phyloP scores from a whole-genome alignment of 1,140 invertebrate genomes.

The Phortica variegata region DNA sequence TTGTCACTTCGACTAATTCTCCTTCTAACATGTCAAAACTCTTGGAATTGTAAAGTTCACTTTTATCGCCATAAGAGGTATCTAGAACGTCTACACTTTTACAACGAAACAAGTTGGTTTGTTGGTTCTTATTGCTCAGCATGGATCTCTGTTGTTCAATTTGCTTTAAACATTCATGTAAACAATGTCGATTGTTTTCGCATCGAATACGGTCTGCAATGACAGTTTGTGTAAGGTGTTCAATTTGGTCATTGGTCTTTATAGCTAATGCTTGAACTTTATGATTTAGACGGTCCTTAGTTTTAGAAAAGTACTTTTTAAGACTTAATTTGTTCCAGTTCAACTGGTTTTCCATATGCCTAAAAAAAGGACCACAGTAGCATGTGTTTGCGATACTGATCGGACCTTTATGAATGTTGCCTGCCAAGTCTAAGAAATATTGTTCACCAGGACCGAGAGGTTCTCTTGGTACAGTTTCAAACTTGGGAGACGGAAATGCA shows the following conservation, averaged over 20 bases:
- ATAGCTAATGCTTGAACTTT: slow-evolving; percentile 81
- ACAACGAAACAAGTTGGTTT: slow-evolving; percentile 63
- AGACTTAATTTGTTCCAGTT: slow-evolving; percentile 83
- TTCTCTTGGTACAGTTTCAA: slow-evolving; percentile 82
- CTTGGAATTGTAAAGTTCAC: slow-evolving; percentile 50
- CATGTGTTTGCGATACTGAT: slow-evolving; percentile 82
- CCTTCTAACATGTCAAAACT: slow-evolving; percentile 34
- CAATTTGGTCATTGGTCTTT: slow-evolving; percentile 74
- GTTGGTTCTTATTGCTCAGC: slow-evolving; percentile 60
- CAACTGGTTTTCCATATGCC: slow-evolving; percentile 82
- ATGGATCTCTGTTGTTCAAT: slow-evolving; percentile 38
- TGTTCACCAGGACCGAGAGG: slow-evolving; percentile 86
- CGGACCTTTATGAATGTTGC: slow-evolving; percentile 93
- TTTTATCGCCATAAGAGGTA: slow-evolving; percentile 44
- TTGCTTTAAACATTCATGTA: slow-evolving; percentile 63
- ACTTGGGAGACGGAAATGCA: slow-evolving; percentile 79
- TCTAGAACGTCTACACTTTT: slow-evolving; percentile 67
- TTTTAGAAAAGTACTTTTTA: slow-evolving; percentile 78
- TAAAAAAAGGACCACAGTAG: slow-evolving; percentile 76
- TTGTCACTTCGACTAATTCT: slow-evolving; percentile 27
- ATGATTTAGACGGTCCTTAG: slow-evolving; percentile 80
- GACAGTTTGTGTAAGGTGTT: slow-evolving; percentile 67
- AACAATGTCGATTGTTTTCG: slow-evolving; percentile 65
- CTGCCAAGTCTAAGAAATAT: slow-evolving; percentile 93
- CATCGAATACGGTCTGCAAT: slow-evolving; percentile 66